Evolutionary conservation across 2,888 invertebrate species (phyloP), one percentile per base, ranked within the genome.

Genomic region (Bunonema sp.): DNA sequence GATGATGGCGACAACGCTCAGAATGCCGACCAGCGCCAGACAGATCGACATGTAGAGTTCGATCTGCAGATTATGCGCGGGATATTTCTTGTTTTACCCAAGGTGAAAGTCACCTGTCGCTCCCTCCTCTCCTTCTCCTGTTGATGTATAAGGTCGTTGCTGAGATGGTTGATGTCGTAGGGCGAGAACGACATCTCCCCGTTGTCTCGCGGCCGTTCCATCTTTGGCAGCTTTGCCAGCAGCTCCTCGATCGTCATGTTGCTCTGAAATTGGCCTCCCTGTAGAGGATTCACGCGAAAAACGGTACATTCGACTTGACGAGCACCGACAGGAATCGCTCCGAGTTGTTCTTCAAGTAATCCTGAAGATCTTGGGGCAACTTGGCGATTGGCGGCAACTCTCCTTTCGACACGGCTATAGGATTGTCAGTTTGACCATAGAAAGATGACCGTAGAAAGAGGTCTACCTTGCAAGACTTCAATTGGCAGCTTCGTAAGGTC

Each of bases 131-230:
- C n/a, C n/a, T n/a, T n/a, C n/a, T 26, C 52, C 34, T 50, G 45
- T 30, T 54, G 47, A 31, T 52, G 44, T 16, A 61, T 49, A 45
- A 60, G 49, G 28, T 63, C 61, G 34, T 53, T 49, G 24, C 61
- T 54, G 35, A 65, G 38, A 30, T 58, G 44, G 41, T 59, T 62
- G 49, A 65, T 57, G 44, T 65, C 65, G 37, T 65, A 65, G 4
- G 65, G 62, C 4, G 56, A 49, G 46, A 64, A 65, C 1, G 65
- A 64, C 22, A 57, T 42, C 20, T 46, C 52, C n/a, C n/a, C n/a
- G n/a, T n/a, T n/a, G n/a, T n/a, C n/a, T n/a, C n/a, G n/a, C 2
- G 61, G 54, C 16, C 54, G 46, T 23, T 54, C 59, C 38, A 62
- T 63, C 5, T 46, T 52, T 8, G 65, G 65, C 30, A 65, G 42